A percentile compares a stretch with the other conserved stretches of the same genome.
phyloP scores from a whole-genome alignment of 37 sponge, comb jelly and placozoan species.

The Beroe forskalii region DNA sequence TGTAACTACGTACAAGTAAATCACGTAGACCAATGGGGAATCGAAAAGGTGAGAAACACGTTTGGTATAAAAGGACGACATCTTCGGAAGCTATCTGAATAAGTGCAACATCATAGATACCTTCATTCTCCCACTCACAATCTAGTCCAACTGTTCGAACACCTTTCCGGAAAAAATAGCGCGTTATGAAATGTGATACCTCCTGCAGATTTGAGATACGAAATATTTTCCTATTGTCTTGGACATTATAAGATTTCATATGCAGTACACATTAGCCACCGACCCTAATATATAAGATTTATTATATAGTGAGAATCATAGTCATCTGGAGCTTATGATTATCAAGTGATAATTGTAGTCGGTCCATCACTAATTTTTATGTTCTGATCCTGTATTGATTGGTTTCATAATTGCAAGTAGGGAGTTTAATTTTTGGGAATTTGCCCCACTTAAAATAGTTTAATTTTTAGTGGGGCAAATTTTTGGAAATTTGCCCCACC shows the following conservation, averaged over 20 bases:
- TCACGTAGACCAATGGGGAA: neutral
- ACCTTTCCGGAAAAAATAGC: neutral
- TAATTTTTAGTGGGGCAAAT: too few species aligned
- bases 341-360: too few species aligned
- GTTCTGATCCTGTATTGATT: too few species aligned
- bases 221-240: neutral
- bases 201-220: neutral
- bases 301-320: too few species aligned
- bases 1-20: neutral
- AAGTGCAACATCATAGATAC: neutral
- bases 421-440: too few species aligned
- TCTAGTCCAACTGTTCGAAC: neutral
- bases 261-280: too few species aligned
- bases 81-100: constrained; percentile 11
- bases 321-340: too few species aligned
- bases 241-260: neutral
- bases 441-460: too few species aligned
- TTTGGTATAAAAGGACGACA: neutral
- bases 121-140: neutral
- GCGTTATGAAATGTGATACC: neutral
- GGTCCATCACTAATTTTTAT: too few species aligned
- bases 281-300: too few species aligned
- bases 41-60: neutral
- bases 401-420: too few species aligned
- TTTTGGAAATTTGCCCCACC: too few species aligned